A percentile compares a stretch with the other conserved stretches of the same genome.
These are phyloP conservation scores for Heliconius himera DNA, from an alignment of 1,140 invertebrate genomes.

Conservation along the genomic window DNA sequence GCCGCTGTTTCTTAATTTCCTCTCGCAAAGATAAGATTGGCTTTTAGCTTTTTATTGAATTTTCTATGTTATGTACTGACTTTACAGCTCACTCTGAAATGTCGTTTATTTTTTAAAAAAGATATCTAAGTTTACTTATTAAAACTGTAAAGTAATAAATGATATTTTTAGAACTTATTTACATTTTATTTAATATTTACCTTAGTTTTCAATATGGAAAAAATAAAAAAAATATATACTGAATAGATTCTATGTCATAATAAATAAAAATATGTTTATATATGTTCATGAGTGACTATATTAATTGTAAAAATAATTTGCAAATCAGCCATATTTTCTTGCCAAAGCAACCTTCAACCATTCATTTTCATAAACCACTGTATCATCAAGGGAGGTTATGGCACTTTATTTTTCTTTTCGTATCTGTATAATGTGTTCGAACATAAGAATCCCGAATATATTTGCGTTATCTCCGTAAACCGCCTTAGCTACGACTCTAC, in stretches of 20 bases:
- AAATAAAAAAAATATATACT: too few species aligned
- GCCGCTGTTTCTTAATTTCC: constrained; percentile 81
- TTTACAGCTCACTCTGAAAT: constrained; percentile 61
- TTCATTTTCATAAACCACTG: background rate
- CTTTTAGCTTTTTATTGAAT: constrained; percentile 82
- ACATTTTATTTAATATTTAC: background rate
- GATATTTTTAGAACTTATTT: background rate
- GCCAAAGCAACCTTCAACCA: background rate
- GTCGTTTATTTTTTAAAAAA: constrained; percentile 37
- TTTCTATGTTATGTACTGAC: constrained; percentile 71
- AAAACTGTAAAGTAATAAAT: background rate
- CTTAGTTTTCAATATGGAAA: too few species aligned
- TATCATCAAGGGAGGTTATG: background rate
- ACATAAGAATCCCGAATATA: constrained; percentile 51
- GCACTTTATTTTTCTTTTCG: background rate
- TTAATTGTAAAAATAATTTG: too few species aligned
- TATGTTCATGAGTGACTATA: too few species aligned
- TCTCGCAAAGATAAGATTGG: constrained; percentile 79
- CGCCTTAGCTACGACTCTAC: constrained; percentile 66
- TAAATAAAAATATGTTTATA: too few species aligned
- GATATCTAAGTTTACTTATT: constrained; percentile 21
- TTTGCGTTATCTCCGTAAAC: constrained; percentile 72
- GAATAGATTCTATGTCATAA: too few species aligned
- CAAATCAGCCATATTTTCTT: too few species aligned
- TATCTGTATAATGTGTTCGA: constrained; percentile 21